phyloP scores from a whole-genome alignment of 2,797 vertebrate species.

The Pterois miles region DNA sequence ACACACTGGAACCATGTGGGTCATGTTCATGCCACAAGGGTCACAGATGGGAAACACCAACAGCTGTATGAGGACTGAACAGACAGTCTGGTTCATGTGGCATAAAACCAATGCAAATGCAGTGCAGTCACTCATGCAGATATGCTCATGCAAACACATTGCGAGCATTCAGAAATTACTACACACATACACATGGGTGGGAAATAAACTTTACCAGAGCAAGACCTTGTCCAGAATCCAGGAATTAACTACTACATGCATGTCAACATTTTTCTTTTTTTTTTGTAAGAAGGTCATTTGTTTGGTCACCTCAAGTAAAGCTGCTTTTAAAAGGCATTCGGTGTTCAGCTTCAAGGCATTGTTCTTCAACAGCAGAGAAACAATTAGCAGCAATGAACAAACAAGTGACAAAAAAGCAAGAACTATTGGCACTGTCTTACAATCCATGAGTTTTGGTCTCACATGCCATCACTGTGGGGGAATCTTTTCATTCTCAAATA shows the following conservation, averaged over 20 bases:
- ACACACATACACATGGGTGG: background rate
- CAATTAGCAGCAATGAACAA: background rate
- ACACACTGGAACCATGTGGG: slow-evolving; percentile 12
- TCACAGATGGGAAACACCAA: slow-evolving; percentile 25
- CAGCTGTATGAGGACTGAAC: slow-evolving; percentile 35
- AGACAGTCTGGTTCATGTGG: background rate
- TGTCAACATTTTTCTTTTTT: background rate
- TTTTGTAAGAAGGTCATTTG: background rate
- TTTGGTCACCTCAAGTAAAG: background rate
- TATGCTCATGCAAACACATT: slow-evolving; percentile 10
- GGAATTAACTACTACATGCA: background rate
- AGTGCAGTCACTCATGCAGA: slow-evolving; percentile 21
- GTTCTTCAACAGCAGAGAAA: background rate
- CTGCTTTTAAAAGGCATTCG: background rate
- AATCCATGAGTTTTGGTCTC: background rate
- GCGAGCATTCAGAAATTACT: slow-evolving; percentile 20
- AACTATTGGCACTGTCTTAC: background rate
- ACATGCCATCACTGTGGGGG: background rate
- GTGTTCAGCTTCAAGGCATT: background rate
- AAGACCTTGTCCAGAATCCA: background rate
- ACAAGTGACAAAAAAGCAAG: background rate
- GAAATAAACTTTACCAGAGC: background rate
- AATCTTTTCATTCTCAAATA: background rate
- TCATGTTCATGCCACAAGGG: slow-evolving; percentile 27
- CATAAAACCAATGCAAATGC: slow-evolving; percentile 14